phyloP scores from a whole-genome alignment of 2,888 invertebrate species.

The Acronicta aceris region DNA sequence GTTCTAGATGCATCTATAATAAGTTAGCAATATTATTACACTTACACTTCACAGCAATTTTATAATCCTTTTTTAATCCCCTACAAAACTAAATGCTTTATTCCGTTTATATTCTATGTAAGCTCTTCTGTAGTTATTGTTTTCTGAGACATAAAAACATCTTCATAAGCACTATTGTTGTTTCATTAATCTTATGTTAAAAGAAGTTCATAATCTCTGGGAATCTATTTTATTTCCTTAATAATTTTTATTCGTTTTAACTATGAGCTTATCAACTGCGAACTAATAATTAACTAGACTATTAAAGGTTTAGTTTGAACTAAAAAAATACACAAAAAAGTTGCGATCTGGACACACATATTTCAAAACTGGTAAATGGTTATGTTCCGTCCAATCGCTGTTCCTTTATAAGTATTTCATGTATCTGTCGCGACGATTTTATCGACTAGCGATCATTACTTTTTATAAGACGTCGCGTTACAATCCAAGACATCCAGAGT shows the following conservation, averaged over 20 bases:
- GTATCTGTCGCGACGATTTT: conserved; percentile 40
- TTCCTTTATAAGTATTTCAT: conserved; percentile 39
- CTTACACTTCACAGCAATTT: background rate
- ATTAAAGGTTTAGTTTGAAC: background rate
- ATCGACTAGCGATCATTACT: conserved; percentile 45
- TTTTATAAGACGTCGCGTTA: conserved; percentile 51
- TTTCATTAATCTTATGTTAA: conserved; percentile 8
- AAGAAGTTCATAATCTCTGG: background rate
- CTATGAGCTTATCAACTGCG: background rate
- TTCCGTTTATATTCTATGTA: background rate
- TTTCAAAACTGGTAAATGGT: conserved; percentile 15
- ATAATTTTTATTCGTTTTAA: background rate
- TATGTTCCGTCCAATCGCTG: conserved; percentile 30
- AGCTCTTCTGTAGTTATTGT: conserved; percentile 2
- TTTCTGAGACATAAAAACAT: background rate
- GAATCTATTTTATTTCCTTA: conserved; percentile 5
- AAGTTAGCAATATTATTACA: background rate
- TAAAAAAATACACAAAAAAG: conserved; percentile 4
- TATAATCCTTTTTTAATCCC: conserved; percentile 5
- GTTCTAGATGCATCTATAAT: conserved; percentile 6
- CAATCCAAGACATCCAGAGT: conserved; percentile 57
- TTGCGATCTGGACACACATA: background rate
- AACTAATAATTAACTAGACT: background rate
- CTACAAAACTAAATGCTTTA: background rate
- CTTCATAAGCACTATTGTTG: background rate